Base-by-base conservation (phyloP, 2,888 invertebrate species). In the Aspidiotus destructor region DNA sequence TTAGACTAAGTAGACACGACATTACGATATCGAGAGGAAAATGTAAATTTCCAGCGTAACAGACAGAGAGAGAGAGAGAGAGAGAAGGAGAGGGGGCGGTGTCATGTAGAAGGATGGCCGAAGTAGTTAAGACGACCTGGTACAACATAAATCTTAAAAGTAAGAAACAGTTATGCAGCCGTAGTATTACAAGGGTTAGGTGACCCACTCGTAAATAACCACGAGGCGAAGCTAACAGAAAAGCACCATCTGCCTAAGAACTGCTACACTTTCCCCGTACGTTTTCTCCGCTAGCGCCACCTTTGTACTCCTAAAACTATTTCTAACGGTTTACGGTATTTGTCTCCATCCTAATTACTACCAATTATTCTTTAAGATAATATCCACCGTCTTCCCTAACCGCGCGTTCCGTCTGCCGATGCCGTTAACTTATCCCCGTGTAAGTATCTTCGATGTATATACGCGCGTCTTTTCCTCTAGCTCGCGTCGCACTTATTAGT, bases 91-190 rank as follows among this genome's bases (percentile, higher is more conserved):
- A 15, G 64, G 42, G 28, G 57, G 64, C 7, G 55, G 55, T 13
- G 55, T 10, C 52, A 63, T 63, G 63, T 63, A 63, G 58, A 65
- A 65, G 65, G 65, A 65, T 65, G 58, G 65, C 16, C 65, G 65
- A 65, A 65, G 68, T 68, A 61, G 68, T 69, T 69, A 69, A 69
- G 69, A 69, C 69, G 69, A 69, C 62, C 69, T 62, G 69, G 62
- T 69, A 69, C 62, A 69, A 69, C 69, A 69, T 69, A 69, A 69
- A 69, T 69, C 69, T 69, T 62, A 54, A 28, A 69, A 69, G 69
- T 69, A 69, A 69, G 69, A 69, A 69, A 69, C 69, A 69, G 69
- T 69, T 69, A 69, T 69, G 69, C 69, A 69, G 69, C 62, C 69
- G 65, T 69, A 69, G 69, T 69, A 69, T 69, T 69, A 69, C 69